A percentile compares a stretch with the other conserved stretches of the same genome.
Evolutionary conservation across 2,113 vertebrate genomes (phyloP).

Genomic region (Apeltes quadracus): DNA sequence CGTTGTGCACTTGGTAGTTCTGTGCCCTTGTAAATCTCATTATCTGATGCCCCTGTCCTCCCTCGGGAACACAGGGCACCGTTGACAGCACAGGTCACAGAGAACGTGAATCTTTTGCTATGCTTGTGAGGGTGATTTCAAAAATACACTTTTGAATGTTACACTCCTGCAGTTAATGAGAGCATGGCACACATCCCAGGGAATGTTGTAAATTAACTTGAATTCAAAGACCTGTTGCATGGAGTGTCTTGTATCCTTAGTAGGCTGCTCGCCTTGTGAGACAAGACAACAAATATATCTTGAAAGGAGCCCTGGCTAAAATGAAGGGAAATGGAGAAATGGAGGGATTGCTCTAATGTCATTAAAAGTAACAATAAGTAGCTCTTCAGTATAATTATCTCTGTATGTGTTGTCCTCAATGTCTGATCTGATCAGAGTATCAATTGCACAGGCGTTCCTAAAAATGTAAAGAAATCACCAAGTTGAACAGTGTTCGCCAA

Average conservation of each 20-base stretch:
- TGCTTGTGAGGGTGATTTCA: constrained; percentile 17
- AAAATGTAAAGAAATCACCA: background rate
- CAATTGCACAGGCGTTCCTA: background rate
- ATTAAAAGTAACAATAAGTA: background rate
- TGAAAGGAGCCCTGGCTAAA: too few relatives aligned
- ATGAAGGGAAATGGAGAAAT: too few relatives aligned
- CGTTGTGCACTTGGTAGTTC: constrained; percentile 21
- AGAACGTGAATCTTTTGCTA: background rate
- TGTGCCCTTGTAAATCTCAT: constrained; percentile 60
- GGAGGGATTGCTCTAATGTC: background rate
- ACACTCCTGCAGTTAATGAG: background rate
- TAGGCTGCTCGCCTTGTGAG: constrained; percentile 2
- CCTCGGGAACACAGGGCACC: constrained; percentile 19
- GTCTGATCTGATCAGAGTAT: background rate
- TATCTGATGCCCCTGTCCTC: constrained; percentile 21
- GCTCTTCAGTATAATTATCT: background rate
- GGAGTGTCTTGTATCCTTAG: constrained; percentile 33
- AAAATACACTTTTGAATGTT: too few relatives aligned
- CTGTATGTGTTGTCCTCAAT: background rate
- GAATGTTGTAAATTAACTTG: constrained; percentile 37
- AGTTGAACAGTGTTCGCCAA: background rate
- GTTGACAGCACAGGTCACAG: constrained; percentile 51
- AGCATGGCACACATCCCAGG: constrained; percentile 29
- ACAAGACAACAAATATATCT: constrained; percentile 1
- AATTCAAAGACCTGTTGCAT: constrained; percentile 37